Conservation (phyloP, 2,888 invertebrate genomes). For the Diaphora mendica region DNA sequence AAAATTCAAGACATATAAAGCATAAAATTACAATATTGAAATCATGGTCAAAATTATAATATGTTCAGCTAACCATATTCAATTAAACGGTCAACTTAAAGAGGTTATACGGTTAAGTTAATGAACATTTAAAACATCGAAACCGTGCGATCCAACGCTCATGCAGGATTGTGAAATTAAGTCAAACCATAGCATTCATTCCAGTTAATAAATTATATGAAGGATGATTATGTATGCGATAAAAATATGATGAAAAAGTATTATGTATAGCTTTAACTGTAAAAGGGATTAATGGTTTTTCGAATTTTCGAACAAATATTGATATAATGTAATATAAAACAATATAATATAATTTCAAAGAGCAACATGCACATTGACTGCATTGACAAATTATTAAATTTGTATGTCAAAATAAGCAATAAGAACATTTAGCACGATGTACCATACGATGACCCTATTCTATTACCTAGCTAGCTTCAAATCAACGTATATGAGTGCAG, state of each 20-base stretch:
- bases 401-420: no score
- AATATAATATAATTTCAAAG: no score
- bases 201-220: not conserved
- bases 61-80: no score
- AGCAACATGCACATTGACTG: no score
- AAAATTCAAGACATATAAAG: not conserved
- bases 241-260: not conserved
- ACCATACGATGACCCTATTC: no score
- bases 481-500: not conserved
- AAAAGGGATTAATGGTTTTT: not conserved
- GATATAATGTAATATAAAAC: not conserved
- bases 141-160: not conserved
- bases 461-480: no score
- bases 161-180: not conserved
- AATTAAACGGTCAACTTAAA: no score
- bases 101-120: no score
- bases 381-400: no score
- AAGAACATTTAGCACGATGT: no score
- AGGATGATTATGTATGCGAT: not conserved
- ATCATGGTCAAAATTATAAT: not conserved
- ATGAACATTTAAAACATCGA: not conserved
- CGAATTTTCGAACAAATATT: not conserved
- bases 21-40: not conserved
- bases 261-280: not conserved
- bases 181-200: not conserved